Conservation (phyloP, 2,888 invertebrate genomes). For the Beris morrisii region DNA sequence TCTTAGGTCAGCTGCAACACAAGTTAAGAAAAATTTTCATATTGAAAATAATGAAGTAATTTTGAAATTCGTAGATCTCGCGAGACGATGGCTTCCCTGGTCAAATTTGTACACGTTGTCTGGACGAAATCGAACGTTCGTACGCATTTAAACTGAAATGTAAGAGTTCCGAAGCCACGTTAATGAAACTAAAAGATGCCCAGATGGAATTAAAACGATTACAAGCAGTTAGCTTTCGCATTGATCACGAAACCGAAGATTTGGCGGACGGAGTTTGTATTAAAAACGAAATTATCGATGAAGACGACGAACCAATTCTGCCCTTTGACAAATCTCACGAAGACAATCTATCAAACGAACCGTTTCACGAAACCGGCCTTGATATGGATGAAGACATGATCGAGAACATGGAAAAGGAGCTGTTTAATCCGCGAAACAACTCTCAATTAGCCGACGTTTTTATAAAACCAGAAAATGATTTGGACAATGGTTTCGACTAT, state of each 20-base stretch:
- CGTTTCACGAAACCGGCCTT: background rate
- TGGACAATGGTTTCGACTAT: too few species aligned
- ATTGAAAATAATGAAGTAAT: too few species aligned
- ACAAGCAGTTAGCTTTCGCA: background rate
- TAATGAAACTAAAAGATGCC: constrained; percentile 20
- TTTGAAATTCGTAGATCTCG: constrained; percentile 6
- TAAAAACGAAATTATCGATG: constrained; percentile 7
- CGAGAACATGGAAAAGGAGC: constrained; percentile 1
- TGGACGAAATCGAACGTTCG: constrained; percentile 2
- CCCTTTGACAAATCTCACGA: background rate
- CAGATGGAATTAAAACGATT: background rate
- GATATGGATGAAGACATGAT: constrained; percentile 23
- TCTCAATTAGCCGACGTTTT: too few species aligned
- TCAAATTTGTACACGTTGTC: constrained; percentile 12
- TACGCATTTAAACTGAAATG: constrained; percentile 20
- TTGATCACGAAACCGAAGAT: background rate
- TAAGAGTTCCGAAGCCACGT: constrained; percentile 14
- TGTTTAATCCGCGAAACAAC: background rate
- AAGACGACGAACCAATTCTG: constrained; percentile 10
- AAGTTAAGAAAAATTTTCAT: too few species aligned
- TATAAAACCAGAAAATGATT: too few species aligned
- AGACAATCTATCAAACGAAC: background rate
- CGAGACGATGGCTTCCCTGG: constrained; percentile 5
- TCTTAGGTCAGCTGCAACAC: too few species aligned
- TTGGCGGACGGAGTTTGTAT: background rate